Evolutionary conservation across 64 coral and sea anemone species (phyloP).

Genomic region (Pocillopora damicornis): DNA sequence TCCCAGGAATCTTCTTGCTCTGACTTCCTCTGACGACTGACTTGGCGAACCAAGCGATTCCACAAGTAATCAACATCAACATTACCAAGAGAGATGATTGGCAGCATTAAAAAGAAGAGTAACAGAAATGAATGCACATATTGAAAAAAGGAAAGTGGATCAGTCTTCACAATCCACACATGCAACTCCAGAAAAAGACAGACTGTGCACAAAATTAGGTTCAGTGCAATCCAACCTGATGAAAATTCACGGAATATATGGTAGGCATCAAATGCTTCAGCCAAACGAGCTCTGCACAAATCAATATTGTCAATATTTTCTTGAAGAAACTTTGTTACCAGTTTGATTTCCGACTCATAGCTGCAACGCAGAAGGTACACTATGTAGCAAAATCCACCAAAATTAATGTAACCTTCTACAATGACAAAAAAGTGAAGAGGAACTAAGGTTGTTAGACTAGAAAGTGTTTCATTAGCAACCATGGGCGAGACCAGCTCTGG

Average conservation of each 20-base stretch:
- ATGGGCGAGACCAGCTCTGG: slow-evolving; percentile 42
- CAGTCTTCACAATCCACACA: slow-evolving; percentile 58
- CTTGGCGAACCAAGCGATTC: slow-evolving; percentile 74
- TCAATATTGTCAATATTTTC: slow-evolving; percentile 69
- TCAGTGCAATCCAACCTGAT: slow-evolving; percentile 81
- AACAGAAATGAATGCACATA: slow-evolving; percentile 63
- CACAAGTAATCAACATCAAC: slow-evolving; percentile 89
- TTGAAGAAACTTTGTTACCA: slow-evolving; percentile 68
- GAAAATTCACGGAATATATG: slow-evolving; percentile 91
- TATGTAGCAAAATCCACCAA: slow-evolving; percentile 72
- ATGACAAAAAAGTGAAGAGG: slow-evolving; percentile 53
- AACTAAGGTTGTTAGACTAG: slow-evolving; percentile 13
- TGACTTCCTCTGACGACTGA: slow-evolving; percentile 61
- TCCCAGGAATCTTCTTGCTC: slow-evolving; percentile 75
- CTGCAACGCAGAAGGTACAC: slow-evolving; percentile 82
- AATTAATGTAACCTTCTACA: slow-evolving; percentile 81
- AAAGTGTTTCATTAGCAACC: slow-evolving; percentile 16
- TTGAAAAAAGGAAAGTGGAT: slow-evolving; percentile 56
- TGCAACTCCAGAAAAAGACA: slow-evolving; percentile 80
- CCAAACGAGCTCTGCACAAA: slow-evolving; percentile 76
- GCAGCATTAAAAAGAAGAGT: slow-evolving; percentile 43
- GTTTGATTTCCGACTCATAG: slow-evolving; percentile 77
- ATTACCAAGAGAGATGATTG: slow-evolving; percentile 78
- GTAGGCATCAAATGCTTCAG: slow-evolving; percentile 78
- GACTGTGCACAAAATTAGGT: slow-evolving; percentile 64